These are phyloP conservation scores for Erythrocercus mccallii DNA, from an alignment of 2,113 vertebrate species.

Conservation along the genomic window DNA sequence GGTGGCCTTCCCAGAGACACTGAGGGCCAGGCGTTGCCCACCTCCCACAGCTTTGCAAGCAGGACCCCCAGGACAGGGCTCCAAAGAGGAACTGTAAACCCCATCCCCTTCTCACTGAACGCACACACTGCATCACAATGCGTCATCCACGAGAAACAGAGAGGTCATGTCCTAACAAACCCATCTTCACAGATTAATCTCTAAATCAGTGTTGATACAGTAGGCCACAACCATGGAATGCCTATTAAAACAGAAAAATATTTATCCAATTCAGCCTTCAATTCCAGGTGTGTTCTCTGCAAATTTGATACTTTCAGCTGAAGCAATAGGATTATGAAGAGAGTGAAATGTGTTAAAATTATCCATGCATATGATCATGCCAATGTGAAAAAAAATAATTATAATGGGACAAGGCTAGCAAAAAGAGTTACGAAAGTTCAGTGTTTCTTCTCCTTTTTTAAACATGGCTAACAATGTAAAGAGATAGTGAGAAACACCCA, in stretches of 20 bases:
- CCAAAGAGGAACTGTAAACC: background rate
- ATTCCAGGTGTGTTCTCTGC: background rate
- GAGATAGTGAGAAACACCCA: background rate
- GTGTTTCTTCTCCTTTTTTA: background rate
- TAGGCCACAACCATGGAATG: background rate
- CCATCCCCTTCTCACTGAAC: background rate
- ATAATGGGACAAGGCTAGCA: background rate
- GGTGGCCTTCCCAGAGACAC: background rate
- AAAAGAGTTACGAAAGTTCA: background rate
- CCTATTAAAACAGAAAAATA: background rate
- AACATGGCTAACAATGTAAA: background rate
- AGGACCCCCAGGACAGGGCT: fast-evolving
- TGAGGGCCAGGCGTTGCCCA: fast-evolving
- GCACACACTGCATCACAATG: background rate
- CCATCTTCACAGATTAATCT: background rate
- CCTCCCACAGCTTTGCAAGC: background rate
- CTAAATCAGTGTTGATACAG: background rate
- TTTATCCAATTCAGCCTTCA: background rate
- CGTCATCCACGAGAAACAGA: background rate
- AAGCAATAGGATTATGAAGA: background rate
- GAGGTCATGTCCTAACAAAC: background rate
- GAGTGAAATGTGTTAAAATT: background rate
- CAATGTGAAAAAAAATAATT: background rate
- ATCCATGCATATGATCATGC: background rate
- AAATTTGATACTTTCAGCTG: background rate